phyloP scores from a whole-genome alignment of 1,140 invertebrate species.

The Drosophila miranda region DNA sequence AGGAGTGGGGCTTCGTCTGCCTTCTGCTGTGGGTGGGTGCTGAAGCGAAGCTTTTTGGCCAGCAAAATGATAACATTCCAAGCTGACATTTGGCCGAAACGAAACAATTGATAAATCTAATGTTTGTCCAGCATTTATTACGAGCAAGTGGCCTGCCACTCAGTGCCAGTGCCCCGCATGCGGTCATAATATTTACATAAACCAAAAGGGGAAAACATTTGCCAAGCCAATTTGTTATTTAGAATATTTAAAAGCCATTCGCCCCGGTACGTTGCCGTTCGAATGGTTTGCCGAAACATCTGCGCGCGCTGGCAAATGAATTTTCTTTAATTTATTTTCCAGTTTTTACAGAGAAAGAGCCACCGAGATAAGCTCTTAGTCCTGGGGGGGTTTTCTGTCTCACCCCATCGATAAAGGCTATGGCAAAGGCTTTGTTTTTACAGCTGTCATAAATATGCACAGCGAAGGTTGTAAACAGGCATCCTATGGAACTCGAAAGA shows the following conservation, averaged over 20 bases:
- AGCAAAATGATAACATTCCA: conserved; percentile 21
- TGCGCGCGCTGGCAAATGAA: too few species aligned
- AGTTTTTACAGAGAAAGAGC: too few species aligned
- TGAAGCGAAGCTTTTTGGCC: background rate
- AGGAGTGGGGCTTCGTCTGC: conserved; percentile 29
- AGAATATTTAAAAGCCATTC: conserved; percentile 33
- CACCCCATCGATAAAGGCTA: conserved; percentile 51
- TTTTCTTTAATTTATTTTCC: too few species aligned
- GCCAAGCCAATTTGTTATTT: conserved; percentile 64
- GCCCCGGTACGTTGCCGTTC: conserved; percentile 29
- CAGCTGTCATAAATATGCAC: background rate
- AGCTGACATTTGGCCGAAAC: conserved; percentile 15
- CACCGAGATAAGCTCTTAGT: too few species aligned
- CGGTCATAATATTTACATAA: conserved; percentile 72
- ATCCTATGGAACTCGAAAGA: too few species aligned
- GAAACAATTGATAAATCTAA: conserved; percentile 61
- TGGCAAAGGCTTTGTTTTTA: conserved; percentile 27
- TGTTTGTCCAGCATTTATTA: conserved; percentile 60
- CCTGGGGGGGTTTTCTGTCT: background rate
- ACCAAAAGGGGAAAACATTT: conserved; percentile 45
- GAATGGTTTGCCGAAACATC: conserved; percentile 29
- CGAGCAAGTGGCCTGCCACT: conserved; percentile 36
- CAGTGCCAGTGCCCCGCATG: conserved; percentile 27
- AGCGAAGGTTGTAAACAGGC: too few species aligned
- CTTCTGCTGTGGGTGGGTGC: conserved; percentile 2